Conservation (phyloP, 2,888 invertebrate species). For the Catonia carolina region DNA sequence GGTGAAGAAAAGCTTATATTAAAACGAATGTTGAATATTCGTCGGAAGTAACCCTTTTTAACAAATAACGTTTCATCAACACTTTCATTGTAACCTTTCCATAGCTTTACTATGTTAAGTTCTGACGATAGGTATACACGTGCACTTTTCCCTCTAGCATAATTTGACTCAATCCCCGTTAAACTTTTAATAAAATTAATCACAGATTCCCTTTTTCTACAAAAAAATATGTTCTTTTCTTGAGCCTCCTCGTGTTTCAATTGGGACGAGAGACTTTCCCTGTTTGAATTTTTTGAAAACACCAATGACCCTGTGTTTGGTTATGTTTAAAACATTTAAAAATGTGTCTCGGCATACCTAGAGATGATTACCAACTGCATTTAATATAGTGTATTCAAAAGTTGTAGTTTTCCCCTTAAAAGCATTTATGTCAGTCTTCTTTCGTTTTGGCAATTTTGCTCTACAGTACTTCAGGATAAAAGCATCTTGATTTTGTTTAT, state of each 20-base stretch:
- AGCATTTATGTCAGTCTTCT: background rate
- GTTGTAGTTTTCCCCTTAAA: background rate
- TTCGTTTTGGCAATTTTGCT: background rate
- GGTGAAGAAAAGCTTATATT: constrained; percentile 1
- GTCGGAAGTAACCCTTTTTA: background rate
- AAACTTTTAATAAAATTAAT: background rate
- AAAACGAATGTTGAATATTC: background rate
- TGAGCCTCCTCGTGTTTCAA: constrained; percentile 14
- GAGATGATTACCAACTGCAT: background rate
- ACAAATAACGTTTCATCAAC: background rate
- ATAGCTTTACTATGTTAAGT: background rate
- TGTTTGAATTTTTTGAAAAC: constrained; percentile 11
- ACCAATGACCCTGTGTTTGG: constrained; percentile 16
- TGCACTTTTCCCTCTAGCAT: background rate
- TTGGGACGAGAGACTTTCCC: constrained; percentile 1
- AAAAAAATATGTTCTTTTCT: background rate
- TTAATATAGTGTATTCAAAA: background rate
- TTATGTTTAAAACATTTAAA: constrained; percentile 3
- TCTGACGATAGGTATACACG: background rate
- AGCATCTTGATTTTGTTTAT: background rate
- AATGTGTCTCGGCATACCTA: background rate
- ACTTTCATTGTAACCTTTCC: background rate
- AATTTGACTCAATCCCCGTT: background rate
- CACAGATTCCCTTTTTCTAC: background rate
- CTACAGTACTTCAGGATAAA: background rate